Percentiles rank a stretch among this genome's conserved stretches.
Evolutionary conservation across 2,888 invertebrate genomes (phyloP).

Genomic region (Cataglyphis altisquamis): DNA sequence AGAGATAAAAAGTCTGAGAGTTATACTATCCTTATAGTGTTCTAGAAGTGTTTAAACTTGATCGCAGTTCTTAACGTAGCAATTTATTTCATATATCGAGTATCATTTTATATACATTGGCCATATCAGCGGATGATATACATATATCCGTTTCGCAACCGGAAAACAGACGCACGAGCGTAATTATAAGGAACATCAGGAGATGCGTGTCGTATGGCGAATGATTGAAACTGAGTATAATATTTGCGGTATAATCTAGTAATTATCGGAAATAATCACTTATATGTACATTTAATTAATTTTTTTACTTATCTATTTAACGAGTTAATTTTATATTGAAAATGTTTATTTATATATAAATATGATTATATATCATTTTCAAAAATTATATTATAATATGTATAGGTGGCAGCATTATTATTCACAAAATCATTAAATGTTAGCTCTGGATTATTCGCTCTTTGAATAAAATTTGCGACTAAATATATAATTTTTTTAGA

Average conservation of each 20-base stretch:
- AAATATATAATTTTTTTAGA: too few species aligned
- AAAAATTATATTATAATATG: background rate
- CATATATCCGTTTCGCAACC: conserved; percentile 35
- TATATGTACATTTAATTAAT: background rate
- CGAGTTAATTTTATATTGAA: background rate
- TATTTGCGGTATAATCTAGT: conserved; percentile 17
- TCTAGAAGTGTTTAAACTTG: conserved; percentile 21
- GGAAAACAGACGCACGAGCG: conserved; percentile 34
- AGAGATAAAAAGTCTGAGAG: conserved; percentile 16
- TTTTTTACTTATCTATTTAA: background rate
- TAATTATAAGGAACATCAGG: conserved; percentile 35
- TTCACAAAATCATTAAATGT: background rate
- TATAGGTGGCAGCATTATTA: background rate
- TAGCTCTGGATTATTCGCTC: background rate
- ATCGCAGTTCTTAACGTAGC: conserved; percentile 35
- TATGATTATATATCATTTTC: too few species aligned
- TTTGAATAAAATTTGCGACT: too few species aligned
- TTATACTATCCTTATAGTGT: conserved; percentile 25
- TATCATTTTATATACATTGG: conserved; percentile 35
- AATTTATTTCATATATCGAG: conserved; percentile 45
- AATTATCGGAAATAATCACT: conserved; percentile 38
- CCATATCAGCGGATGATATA: conserved; percentile 18
- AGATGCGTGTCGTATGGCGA: conserved; percentile 5
- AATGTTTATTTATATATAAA: background rate
- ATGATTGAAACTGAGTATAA: conserved; percentile 26